Percentiles rank a stretch among this genome's conserved stretches.
These are phyloP conservation scores for Calameuta filiformis DNA, from an alignment of 2,888 invertebrate species.

Conservation along the genomic window DNA sequence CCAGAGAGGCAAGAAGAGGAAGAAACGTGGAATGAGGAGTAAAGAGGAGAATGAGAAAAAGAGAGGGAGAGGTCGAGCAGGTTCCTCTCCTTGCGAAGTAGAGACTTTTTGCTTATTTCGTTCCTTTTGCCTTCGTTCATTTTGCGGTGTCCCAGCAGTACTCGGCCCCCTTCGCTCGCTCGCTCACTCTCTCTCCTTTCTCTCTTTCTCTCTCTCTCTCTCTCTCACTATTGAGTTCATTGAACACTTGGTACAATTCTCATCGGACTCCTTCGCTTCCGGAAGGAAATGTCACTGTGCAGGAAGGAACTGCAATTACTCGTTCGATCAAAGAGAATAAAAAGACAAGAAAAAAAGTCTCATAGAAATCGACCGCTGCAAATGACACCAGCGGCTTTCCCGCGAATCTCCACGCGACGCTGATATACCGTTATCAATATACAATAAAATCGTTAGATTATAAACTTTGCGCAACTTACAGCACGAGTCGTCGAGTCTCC, in stretches of 20 bases:
- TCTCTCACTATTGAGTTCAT: conserved; percentile 11
- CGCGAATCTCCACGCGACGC: not conserved
- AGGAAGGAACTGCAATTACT: not conserved
- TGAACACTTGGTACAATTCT: conserved; percentile 9
- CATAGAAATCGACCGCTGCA: not conserved
- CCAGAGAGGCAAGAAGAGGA: conserved; percentile 22
- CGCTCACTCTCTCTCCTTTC: not conserved
- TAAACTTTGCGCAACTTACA: not conserved
- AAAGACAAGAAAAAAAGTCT: not conserved
- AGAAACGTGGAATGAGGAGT: conserved; percentile 17
- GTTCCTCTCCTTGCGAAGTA: conserved; percentile 23
- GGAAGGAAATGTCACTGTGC: not conserved
- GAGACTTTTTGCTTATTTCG: conserved; percentile 28
- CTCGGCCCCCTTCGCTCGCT: not conserved
- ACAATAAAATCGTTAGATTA: not conserved
- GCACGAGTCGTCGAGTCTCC: not conserved
- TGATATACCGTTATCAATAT: not conserved
- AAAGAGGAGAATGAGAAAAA: conserved; percentile 18
- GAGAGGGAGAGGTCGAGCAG: conserved; percentile 25
- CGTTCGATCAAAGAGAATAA: not conserved
- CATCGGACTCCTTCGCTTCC: not conserved
- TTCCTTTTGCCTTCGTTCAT: conserved; percentile 44
- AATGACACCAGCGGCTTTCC: not conserved
- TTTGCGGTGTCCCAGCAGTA: conserved; percentile 33
- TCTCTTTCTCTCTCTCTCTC: not conserved